Evolutionary conservation across 1,140 invertebrate genomes (phyloP).

Genomic region (Sipha flava): DNA sequence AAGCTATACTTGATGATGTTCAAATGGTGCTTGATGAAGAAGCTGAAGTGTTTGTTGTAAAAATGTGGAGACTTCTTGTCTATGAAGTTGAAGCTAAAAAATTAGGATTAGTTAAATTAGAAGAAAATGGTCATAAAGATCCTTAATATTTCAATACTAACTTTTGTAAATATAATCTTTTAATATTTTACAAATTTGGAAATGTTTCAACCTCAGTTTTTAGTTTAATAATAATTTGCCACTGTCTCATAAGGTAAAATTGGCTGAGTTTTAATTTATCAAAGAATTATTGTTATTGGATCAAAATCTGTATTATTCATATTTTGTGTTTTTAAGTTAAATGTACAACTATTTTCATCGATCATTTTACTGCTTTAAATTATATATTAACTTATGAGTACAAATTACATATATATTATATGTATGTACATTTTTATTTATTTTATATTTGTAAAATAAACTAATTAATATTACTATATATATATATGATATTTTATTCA

Average conservation of each 20-base stretch:
- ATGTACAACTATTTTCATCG: neutral
- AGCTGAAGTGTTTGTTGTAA: slow-evolving; percentile 98
- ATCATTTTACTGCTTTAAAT: neutral
- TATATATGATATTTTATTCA: no score
- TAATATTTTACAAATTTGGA: no score
- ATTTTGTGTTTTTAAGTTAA: neutral
- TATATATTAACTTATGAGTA: neutral
- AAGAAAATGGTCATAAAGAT: slow-evolving; percentile 30
- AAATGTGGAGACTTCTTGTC: slow-evolving; percentile 98
- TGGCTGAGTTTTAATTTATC: no score
- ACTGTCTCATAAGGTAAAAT: neutral
- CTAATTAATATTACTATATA: no score
- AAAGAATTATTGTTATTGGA: no score
- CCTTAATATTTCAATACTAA: neutral
- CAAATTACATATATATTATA: neutral
- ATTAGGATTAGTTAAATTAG: slow-evolving; percentile 64
- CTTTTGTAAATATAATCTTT: neutral
- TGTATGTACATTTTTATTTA: no score
- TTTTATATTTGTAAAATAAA: no score
- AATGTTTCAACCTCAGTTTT: no score
- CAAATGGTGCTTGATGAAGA: slow-evolving; percentile 99
- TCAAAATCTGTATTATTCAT: neutral
- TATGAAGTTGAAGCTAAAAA: slow-evolving; percentile 99
- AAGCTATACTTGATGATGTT: slow-evolving; percentile 93
- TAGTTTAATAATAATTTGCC: no score